Percentiles rank a stretch among this genome's conserved stretches.
Evolutionary conservation across 2,113 vertebrate genomes (phyloP).

Genomic region (Psittacula cyanocephala): DNA sequence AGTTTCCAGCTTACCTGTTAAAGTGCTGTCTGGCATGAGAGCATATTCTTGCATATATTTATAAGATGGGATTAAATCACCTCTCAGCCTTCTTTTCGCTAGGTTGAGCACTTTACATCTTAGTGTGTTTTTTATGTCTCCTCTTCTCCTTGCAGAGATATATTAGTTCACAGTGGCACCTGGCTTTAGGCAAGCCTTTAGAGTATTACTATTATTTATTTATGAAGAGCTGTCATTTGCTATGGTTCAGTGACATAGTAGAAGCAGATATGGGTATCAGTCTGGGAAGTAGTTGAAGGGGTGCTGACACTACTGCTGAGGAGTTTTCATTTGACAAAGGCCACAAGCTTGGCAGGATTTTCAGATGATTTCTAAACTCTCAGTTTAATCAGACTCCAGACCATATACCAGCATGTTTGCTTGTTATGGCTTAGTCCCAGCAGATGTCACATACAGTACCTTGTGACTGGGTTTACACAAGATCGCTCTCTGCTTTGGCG

Average conservation of each 20-base stretch:
- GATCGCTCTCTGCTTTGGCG: not conserved
- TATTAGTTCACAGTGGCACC: not conserved
- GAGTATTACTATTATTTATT: not conserved
- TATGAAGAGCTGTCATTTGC: not conserved
- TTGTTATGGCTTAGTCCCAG: not conserved
- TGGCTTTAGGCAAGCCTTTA: not conserved
- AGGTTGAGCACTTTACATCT: not conserved
- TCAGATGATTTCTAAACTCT: not conserved
- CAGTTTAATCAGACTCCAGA: not conserved
- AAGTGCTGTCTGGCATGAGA: not conserved
- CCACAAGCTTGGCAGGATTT: not conserved
- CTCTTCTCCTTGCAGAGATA: not conserved
- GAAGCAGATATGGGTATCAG: not conserved
- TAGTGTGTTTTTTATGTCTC: not conserved
- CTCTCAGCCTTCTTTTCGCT: not conserved
- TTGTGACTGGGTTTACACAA: not conserved
- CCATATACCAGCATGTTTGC: not conserved
- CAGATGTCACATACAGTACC: not conserved
- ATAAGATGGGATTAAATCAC: not conserved
- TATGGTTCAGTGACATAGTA: not conserved
- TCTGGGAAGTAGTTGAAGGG: not conserved
- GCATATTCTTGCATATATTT: not conserved
- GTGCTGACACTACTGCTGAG: rapidly evolving
- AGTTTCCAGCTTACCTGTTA: not conserved
- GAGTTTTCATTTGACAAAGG: not conserved